Base-by-base conservation (phyloP, 2,797 vertebrate genomes). In the Allobates femoralis region DNA sequence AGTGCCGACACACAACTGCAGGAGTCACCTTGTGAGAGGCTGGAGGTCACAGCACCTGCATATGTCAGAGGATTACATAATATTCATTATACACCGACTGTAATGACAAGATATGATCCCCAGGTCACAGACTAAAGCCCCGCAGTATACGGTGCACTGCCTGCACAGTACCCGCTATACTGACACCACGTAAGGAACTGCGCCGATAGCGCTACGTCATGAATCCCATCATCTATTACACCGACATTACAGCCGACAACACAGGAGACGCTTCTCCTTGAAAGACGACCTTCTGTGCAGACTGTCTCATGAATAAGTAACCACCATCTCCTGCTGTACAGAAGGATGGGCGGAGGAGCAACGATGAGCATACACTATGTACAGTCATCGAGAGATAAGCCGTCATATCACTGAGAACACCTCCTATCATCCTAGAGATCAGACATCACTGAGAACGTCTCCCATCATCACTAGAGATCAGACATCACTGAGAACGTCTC, bases 11-110 rank as follows among this genome's bases (percentile, higher is more conserved):
- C 58, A n/a, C 18, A 26, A 19, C 3, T 28, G 10, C 34, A 58
- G 26, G 12, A 50, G 64, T 86, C 71, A 67, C 85, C 79, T 83
- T 86, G 69, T 3, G 26, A 75, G 60, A 67, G 26, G 23, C 26
- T 83, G 55, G 34, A 86, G 85, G 85, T 82, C 85, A 81, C 34
- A 58, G 50, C n/a, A 18, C 5, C 79, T 50, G 4, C 1, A 11
- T 10, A 46, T 46, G 41, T 16, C 21, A 26, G n/a, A n/a, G 71
- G 0, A 74, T 51, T 28, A 53, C 8, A 51, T 51, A 51, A 75
- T 51, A 51, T 74, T 26, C 41, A 50, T 50, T n/a, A 50, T n/a
- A 37, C 10, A 3, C 5, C n/a, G 4, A 4, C 18, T 18, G 6
- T 0, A 2, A 34, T 34, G 30, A 19, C 6, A 69, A 4, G 41